Conservation (phyloP, 1,140 invertebrate genomes). For the Drosophila gunungcola region DNA sequence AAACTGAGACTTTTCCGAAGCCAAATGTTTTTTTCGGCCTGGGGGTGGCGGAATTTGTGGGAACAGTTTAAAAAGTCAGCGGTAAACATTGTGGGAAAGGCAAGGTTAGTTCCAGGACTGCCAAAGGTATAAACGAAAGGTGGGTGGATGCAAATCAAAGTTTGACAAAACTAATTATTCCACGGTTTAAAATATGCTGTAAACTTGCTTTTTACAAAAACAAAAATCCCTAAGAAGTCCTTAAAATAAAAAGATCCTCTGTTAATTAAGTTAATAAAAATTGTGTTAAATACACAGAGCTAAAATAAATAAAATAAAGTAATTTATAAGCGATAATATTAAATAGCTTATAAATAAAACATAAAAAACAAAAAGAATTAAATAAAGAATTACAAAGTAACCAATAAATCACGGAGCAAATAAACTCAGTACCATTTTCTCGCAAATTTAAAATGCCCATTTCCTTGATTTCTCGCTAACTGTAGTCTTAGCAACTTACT, state of each 20-base stretch:
- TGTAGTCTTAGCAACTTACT: constrained; percentile 27
- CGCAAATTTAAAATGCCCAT: constrained; percentile 18
- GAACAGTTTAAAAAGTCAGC: constrained; percentile 38
- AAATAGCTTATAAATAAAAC: too few species aligned
- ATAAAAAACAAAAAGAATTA: background rate
- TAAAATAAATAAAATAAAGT: too few species aligned
- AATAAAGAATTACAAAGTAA: background rate
- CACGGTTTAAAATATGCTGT: background rate
- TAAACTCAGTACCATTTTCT: background rate
- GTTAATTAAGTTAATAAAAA: too few species aligned
- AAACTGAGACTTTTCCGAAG: constrained; percentile 33
- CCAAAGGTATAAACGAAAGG: constrained; percentile 7
- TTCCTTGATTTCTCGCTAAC: constrained; percentile 17
- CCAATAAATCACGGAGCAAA: background rate
- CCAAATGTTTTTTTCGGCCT: background rate
- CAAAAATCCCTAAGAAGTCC: background rate
- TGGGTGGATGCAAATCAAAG: constrained; percentile 7
- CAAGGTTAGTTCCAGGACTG: constrained; percentile 11
- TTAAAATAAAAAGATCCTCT: too few species aligned
- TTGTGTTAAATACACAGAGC: too few species aligned
- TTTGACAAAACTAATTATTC: constrained; percentile 36
- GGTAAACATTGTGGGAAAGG: constrained; percentile 34
- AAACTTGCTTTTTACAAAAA: background rate
- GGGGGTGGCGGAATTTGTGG: constrained; percentile 21
- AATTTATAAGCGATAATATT: too few species aligned